Conservation (phyloP, 2,797 vertebrate species). For the Falco berigora region DNA sequence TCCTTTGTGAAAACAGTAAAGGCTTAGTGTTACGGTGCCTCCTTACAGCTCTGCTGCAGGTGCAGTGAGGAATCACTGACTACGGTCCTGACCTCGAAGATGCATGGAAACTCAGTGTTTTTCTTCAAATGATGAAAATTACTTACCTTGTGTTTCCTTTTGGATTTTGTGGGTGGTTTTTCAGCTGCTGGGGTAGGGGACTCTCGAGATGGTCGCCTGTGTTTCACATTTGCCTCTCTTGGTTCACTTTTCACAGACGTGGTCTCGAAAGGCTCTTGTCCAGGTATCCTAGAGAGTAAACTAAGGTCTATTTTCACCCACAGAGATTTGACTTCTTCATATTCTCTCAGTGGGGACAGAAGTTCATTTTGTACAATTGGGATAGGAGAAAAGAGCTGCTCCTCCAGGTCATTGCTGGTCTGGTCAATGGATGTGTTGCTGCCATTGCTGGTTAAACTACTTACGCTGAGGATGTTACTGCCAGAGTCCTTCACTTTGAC, state of each 20-base stretch:
- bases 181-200: constrained; percentile 73
- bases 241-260: constrained; percentile 72
- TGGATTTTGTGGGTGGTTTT: constrained; percentile 85
- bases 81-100: not conserved
- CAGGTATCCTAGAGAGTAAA: constrained; percentile 86
- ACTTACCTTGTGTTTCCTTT: constrained; percentile 93
- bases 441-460: constrained; percentile 75
- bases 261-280: constrained; percentile 74
- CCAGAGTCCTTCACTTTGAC: constrained; percentile 78
- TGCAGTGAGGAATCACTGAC: not conserved
- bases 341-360: constrained; percentile 84
- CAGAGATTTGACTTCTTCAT: constrained; percentile 84
- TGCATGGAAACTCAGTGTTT: not conserved
- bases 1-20: not conserved
- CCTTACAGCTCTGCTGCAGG: not conserved
- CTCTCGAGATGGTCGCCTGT: constrained; percentile 80
- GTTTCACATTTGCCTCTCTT: constrained; percentile 80
- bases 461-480: constrained; percentile 79
- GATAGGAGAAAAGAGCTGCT: constrained; percentile 76
- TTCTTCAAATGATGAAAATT: accelerated
- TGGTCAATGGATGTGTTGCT: constrained; percentile 83
- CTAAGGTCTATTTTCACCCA: constrained; percentile 97
- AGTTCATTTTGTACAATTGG: constrained; percentile 79
- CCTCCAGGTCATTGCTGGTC: constrained; percentile 77
- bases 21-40: not conserved